Conservation (phyloP, 2,113 vertebrate genomes). For the Thalassarche chlororhynchos region DNA sequence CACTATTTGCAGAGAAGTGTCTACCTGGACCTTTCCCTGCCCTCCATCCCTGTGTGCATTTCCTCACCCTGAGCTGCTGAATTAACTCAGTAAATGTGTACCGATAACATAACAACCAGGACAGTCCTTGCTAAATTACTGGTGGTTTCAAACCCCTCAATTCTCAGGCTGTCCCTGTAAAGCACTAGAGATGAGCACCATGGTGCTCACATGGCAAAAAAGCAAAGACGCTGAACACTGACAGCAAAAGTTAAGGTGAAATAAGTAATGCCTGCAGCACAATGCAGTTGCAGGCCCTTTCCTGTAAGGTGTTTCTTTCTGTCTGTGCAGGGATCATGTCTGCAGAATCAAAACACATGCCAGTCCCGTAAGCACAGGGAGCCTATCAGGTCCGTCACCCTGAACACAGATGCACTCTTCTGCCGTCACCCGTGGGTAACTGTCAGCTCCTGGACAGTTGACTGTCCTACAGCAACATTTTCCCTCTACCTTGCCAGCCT, state of each 20-base stretch:
- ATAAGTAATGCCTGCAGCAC: not conserved
- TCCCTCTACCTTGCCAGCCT: not conserved
- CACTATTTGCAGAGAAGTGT: not conserved
- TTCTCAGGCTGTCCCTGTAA: not conserved
- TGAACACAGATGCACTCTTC: not conserved
- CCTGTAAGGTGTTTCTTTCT: accelerated
- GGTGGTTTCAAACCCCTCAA: not conserved
- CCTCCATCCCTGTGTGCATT: not conserved
- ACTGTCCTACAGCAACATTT: not conserved
- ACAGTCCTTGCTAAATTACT: not conserved
- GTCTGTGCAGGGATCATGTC: not conserved
- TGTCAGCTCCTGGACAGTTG: not conserved
- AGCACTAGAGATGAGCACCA: accelerated
- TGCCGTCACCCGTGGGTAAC: not conserved
- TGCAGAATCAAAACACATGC: not conserved
- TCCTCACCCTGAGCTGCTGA: not conserved
- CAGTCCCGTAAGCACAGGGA: not conserved
- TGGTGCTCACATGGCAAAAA: not conserved
- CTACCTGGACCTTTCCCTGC: no score
- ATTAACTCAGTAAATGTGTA: not conserved
- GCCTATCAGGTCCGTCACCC: not conserved
- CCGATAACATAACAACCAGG: not conserved
- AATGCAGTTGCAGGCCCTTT: not conserved
- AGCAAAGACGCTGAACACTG: not conserved
- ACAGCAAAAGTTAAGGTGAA: not conserved